These are phyloP conservation scores for Neoaliturus tenellus DNA, from an alignment of 2,888 invertebrate species.

Conservation along the genomic window DNA sequence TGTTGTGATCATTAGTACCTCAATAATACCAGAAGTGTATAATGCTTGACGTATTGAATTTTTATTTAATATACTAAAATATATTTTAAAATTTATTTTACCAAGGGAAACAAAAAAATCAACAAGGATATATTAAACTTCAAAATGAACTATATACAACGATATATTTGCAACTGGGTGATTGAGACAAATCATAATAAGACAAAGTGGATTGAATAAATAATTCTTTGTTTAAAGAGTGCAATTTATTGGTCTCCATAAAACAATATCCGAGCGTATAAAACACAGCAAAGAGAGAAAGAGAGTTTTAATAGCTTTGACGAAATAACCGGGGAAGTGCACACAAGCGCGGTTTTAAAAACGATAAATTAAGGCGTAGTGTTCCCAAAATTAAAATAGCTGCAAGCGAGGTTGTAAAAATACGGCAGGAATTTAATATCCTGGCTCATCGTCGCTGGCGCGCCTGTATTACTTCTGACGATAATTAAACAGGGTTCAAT, in stretches of 20 bases:
- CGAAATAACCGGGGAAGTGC: neutral
- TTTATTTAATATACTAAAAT: too few species aligned
- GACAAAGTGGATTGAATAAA: too few species aligned
- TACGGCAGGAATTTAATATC: conserved; percentile 43
- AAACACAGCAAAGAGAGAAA: neutral
- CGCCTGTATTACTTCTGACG: conserved; percentile 22
- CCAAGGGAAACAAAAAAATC: too few species aligned
- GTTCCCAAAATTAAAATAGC: conserved; percentile 38
- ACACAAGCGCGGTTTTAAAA: conserved; percentile 26
- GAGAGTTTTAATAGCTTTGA: conserved; percentile 15
- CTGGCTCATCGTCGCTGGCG: conserved; percentile 14
- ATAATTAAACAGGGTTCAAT: conserved; percentile 24
- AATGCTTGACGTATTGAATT: too few species aligned
- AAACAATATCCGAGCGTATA: neutral
- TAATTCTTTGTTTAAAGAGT: too few species aligned
- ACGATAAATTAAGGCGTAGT: conserved; percentile 27
- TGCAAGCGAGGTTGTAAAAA: conserved; percentile 24
- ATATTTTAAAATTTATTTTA: too few species aligned
- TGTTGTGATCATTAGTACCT: too few species aligned
- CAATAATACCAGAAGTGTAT: too few species aligned
- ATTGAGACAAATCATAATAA: too few species aligned
- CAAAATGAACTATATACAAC: too few species aligned
- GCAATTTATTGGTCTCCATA: neutral
- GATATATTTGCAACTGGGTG: too few species aligned
- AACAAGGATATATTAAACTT: too few species aligned